Evolutionary conservation across 2,888 invertebrate genomes (phyloP).

Genomic region (Fragum sueziense): DNA sequence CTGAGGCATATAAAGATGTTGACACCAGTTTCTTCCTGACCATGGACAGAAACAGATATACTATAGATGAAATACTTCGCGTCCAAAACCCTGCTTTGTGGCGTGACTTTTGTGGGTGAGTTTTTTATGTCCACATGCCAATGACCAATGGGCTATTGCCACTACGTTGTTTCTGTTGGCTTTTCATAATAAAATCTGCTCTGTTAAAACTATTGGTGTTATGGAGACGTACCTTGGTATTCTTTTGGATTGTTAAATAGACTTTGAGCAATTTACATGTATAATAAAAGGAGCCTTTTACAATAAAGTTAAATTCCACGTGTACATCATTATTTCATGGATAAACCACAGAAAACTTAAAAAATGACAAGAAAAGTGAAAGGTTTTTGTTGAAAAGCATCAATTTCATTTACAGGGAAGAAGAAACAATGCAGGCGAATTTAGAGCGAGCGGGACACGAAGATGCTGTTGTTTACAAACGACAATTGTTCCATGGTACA

Average conservation of each 20-base stretch:
- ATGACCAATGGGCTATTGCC: not conserved
- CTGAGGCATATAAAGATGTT: constrained; percentile 6
- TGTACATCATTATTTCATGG: not conserved
- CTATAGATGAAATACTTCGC: constrained; percentile 41
- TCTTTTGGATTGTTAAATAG: too few relatives aligned
- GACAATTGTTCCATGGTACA: constrained; percentile 70
- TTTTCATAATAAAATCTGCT: not conserved
- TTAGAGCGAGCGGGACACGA: constrained; percentile 21
- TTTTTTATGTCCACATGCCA: not conserved
- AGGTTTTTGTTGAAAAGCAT: not conserved
- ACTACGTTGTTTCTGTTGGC: not conserved
- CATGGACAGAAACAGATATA: constrained; percentile 1
- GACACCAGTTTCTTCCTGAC: constrained; percentile 41
- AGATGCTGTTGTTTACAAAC: constrained; percentile 44
- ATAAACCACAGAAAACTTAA: not conserved
- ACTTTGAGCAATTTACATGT: too few relatives aligned
- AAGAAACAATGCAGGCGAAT: constrained; percentile 43
- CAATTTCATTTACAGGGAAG: constrained; percentile 53
- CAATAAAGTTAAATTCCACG: too few relatives aligned
- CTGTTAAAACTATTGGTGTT: not conserved
- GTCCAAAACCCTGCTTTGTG: constrained; percentile 48
- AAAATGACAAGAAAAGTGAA: not conserved
- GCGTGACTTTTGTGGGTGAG: constrained; percentile 46
- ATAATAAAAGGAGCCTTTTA: too few relatives aligned
- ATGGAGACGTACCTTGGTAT: not conserved